phyloP scores from a whole-genome alignment of 1,140 invertebrate species.

The Sinella curviseta region DNA sequence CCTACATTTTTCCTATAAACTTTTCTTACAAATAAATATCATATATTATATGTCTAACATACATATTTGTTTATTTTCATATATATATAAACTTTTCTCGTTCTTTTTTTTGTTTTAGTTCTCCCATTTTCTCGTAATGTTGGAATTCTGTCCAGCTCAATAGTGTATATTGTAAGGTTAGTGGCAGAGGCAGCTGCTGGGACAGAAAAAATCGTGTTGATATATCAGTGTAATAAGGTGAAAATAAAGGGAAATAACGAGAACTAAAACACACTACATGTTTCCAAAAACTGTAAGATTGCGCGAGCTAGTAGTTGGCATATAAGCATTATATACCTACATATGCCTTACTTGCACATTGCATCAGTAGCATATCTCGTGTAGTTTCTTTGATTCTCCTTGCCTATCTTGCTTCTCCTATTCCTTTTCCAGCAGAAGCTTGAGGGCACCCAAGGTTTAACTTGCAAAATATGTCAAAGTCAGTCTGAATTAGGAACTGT shows the following conservation, averaged over 20 bases:
- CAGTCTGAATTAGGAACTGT: slow-evolving; percentile 34
- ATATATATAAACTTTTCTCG: not conserved
- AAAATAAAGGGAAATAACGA: too few relatives aligned
- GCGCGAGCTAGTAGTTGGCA: not conserved
- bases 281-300: not conserved
- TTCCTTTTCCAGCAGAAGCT: not conserved
- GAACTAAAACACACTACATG: not conserved
- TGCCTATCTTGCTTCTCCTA: not conserved
- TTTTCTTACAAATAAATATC: not conserved
- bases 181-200: not conserved
- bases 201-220: not conserved
- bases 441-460: not conserved
- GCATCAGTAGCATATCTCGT: not conserved
- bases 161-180: not conserved
- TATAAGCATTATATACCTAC: too few relatives aligned
- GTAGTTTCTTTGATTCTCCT: not conserved
- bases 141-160: not conserved
- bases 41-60: not conserved
- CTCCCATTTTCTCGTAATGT: not conserved
- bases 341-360: too few relatives aligned
- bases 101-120: not conserved
- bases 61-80: not conserved
- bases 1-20: not conserved
- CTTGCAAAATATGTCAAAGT: slow-evolving; percentile 36
- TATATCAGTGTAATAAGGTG: not conserved